Conservation (phyloP, 2,113 vertebrate species). For the Paramormyrops kingsleyae region DNA sequence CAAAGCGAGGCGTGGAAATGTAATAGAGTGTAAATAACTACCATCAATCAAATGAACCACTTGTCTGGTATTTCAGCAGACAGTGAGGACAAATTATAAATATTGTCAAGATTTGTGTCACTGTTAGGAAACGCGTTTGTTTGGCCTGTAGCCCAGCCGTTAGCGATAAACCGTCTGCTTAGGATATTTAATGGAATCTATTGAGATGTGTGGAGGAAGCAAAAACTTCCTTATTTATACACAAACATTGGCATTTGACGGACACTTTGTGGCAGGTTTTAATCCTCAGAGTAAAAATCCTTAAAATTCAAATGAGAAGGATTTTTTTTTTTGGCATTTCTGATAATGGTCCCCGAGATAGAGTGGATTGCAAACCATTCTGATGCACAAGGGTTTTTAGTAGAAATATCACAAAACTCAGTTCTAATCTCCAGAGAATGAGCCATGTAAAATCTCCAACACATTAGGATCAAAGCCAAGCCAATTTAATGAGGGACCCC, state of each 20-base stretch:
- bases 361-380: not conserved
- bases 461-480: not conserved
- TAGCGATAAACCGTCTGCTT: not conserved
- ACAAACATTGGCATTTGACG: not conserved
- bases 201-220: not conserved
- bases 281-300: not conserved
- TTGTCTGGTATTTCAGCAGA: slow-evolving; percentile 8
- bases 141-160: not conserved
- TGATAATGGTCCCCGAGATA: not conserved
- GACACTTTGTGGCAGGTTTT: not conserved
- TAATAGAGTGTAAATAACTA: slow-evolving; percentile 34
- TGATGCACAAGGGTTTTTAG: not conserved
- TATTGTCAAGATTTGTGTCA: slow-evolving; percentile 10
- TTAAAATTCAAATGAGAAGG: not conserved
- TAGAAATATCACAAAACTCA: not conserved
- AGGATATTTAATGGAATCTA: not conserved
- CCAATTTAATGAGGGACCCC: not conserved
- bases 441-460: not conserved
- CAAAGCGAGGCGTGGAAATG: slow-evolving; percentile 22
- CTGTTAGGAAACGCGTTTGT: slow-evolving; percentile 9
- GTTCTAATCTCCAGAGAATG: not conserved
- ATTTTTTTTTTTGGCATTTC: not conserved
- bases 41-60: slow-evolving; percentile 42
- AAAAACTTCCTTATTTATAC: not conserved
- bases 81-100: slow-evolving; percentile 23